These are phyloP conservation scores for Gnathonemus echidnorhynchus DNA, from an alignment of 2,113 vertebrate species.

Conservation along the genomic window DNA sequence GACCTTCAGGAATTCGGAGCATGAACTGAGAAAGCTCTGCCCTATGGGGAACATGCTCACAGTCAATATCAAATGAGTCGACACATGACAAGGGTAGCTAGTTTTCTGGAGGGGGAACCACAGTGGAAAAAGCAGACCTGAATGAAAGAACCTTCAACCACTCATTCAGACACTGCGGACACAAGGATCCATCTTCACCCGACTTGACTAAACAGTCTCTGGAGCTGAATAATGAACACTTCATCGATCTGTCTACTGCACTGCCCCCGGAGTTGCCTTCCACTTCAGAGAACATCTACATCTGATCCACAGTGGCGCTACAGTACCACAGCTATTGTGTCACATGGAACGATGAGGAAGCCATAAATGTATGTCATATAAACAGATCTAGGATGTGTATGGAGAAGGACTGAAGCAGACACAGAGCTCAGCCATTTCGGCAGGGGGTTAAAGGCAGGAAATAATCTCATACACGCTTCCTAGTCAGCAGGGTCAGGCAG, in stretches of 20 bases:
- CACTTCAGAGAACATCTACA: neutral
- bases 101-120: neutral
- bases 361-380: neutral
- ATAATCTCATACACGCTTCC: neutral
- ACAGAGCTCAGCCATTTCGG: neutral
- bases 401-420: neutral
- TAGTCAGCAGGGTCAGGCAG: neutral
- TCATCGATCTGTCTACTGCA: neutral
- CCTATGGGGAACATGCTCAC: neutral
- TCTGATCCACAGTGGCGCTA: neutral
- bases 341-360: neutral
- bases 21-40: neutral
- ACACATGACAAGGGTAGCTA: neutral
- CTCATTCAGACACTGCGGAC: neutral
- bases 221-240: neutral
- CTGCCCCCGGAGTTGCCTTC: neutral
- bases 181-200: neutral
- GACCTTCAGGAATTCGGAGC: neutral
- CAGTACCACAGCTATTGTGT: neutral
- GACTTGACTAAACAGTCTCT: neutral
- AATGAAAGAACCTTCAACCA: neutral
- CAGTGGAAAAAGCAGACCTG: neutral
- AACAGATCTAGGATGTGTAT: neutral
- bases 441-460: neutral
- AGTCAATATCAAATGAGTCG: neutral